Conservation (phyloP, 2,113 vertebrate species). For the Amphiprion ocellaris region DNA sequence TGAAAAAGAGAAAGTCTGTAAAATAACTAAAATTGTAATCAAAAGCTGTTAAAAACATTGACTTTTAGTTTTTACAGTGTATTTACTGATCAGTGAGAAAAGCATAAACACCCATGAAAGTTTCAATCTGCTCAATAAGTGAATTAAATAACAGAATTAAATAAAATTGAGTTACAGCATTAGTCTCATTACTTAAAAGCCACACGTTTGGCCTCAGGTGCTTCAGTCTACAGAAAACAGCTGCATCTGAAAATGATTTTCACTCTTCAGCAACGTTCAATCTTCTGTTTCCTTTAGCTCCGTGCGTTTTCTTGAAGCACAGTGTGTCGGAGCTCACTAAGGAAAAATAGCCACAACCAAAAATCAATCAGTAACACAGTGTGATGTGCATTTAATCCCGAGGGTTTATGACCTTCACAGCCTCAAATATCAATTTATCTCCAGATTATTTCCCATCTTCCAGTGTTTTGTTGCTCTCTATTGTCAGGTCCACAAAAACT, state of each 20-base stretch:
- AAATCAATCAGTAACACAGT: constrained; percentile 68
- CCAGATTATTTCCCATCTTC: constrained; percentile 59
- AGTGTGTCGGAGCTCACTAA: constrained; percentile 25
- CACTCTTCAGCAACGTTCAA: constrained; percentile 23
- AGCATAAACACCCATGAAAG: too few species aligned
- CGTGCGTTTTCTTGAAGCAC: constrained; percentile 36
- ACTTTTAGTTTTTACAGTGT: too few species aligned
- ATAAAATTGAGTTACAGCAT: too few species aligned
- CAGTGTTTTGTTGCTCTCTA: constrained; percentile 34
- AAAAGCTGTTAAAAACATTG: too few species aligned
- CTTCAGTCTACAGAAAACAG: background rate
- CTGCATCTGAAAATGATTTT: constrained; percentile 33
- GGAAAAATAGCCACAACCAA: constrained; percentile 66
- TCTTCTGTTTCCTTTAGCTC: constrained; percentile 35
- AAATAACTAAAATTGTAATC: too few species aligned
- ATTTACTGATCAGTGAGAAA: too few species aligned
- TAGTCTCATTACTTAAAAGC: too few species aligned
- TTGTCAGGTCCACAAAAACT: constrained; percentile 41
- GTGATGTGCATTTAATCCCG: constrained; percentile 63
- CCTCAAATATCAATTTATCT: constrained; percentile 64
- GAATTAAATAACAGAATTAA: too few species aligned
- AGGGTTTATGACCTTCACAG: constrained; percentile 63
- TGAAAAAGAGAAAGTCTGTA: too few species aligned
- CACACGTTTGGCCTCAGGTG: background rate
- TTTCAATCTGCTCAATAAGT: too few species aligned